phyloP scores from a whole-genome alignment of 2,113 vertebrate genomes.

The Aphelocoma coerulescens region DNA sequence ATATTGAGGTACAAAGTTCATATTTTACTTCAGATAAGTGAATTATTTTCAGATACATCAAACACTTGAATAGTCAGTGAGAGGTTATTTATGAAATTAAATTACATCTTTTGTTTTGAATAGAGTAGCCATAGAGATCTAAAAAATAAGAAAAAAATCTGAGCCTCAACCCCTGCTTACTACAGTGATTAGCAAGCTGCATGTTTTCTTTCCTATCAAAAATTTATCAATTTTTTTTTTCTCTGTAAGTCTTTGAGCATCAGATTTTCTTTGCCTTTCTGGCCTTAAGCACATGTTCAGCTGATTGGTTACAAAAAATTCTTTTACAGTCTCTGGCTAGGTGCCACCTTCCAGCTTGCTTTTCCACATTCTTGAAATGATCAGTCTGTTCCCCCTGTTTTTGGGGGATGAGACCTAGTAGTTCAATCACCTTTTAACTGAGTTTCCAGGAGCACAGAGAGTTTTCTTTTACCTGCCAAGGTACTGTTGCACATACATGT shows the following conservation, averaged over 20 bases:
- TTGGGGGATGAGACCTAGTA: neutral
- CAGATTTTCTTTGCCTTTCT: slow-evolving; percentile 2
- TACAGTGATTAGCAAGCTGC: neutral
- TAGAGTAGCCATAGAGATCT: neutral
- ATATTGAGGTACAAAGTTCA: neutral
- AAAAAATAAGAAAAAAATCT: neutral
- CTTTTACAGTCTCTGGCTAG: neutral
- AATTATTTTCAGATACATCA: neutral
- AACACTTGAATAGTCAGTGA: neutral
- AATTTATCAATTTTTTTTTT: neutral
- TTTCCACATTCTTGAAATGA: slow-evolving; percentile 7
- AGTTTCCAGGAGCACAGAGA: neutral
- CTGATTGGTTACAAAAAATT: neutral
- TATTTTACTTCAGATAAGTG: neutral
- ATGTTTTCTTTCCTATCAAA: neutral
- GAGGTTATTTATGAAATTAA: neutral
- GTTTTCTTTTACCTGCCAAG: neutral
- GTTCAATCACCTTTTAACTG: neutral
- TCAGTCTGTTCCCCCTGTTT: neutral
- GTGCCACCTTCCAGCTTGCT: neutral
- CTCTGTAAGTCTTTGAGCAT: neutral
- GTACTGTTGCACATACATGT: neutral
- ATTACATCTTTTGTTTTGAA: neutral
- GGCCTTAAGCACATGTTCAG: neutral
- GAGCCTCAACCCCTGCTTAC: neutral